These are phyloP conservation scores for Gonioctena quinquepunctata DNA, from an alignment of 1,140 invertebrate species.

Conservation along the genomic window DNA sequence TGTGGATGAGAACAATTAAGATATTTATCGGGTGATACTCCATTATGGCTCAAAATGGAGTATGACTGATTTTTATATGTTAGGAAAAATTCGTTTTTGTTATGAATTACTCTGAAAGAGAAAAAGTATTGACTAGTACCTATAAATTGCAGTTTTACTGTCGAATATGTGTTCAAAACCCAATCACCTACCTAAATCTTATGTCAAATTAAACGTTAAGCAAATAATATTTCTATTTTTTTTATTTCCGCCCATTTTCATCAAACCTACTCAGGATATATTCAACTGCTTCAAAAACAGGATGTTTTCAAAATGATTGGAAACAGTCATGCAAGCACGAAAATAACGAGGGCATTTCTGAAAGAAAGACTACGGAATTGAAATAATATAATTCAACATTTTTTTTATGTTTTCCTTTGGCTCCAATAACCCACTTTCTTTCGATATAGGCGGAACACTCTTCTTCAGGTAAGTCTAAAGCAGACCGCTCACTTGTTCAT, in stretches of 20 bases:
- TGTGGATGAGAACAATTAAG: not conserved
- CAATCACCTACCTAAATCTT: constrained; percentile 54
- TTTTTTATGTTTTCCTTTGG: too few relatives aligned
- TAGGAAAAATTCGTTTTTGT: constrained; percentile 27
- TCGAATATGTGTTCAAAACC: constrained; percentile 55
- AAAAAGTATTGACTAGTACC: constrained; percentile 48
- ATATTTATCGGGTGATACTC: constrained; percentile 29
- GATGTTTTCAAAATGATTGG: too few relatives aligned
- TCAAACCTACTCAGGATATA: too few relatives aligned
- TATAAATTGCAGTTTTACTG: constrained; percentile 51
- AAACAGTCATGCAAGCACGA: too few relatives aligned
- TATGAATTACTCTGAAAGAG: constrained; percentile 32
- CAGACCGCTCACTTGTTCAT: too few relatives aligned
- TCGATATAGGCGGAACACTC: too few relatives aligned
- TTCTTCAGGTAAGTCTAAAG: too few relatives aligned
- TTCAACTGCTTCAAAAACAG: too few relatives aligned
- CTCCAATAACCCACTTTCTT: too few relatives aligned
- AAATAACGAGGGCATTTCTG: too few relatives aligned
- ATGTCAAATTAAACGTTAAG: constrained; percentile 52
- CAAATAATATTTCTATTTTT: not conserved
- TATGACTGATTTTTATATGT: constrained; percentile 27
- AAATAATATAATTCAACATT: too few relatives aligned
- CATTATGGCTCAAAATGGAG: constrained; percentile 50
- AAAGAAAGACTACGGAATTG: too few relatives aligned
- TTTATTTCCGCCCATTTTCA: not conserved